Percentiles rank a stretch among this genome's conserved stretches.
Evolutionary conservation across 2,113 vertebrate species (phyloP).

Genomic region (Aegotheles bennettii): DNA sequence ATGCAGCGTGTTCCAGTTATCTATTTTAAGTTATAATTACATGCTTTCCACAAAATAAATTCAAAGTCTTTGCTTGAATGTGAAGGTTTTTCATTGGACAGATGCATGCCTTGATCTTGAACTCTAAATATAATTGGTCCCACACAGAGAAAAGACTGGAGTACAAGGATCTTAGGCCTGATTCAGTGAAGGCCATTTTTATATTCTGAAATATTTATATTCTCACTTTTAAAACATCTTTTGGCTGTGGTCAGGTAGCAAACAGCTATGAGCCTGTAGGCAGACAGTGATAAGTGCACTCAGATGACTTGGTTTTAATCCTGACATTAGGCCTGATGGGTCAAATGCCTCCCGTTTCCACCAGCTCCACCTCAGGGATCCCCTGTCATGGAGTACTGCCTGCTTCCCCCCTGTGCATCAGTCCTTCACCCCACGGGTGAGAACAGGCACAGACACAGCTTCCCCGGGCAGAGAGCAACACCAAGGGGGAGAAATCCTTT

Average conservation of each 20-base stretch:
- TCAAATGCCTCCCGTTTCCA: neutral
- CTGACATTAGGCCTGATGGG: neutral
- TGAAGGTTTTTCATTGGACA: neutral
- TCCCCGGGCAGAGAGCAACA: neutral
- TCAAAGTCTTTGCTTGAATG: neutral
- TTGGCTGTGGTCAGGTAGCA: rapidly evolving
- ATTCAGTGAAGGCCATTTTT: neutral
- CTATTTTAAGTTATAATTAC: neutral
- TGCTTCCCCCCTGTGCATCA: neutral
- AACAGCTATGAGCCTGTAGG: neutral
- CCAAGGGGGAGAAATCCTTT: neutral
- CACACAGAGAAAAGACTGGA: neutral
- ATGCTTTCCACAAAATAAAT: neutral
- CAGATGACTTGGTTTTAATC: neutral
- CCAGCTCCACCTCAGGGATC: neutral
- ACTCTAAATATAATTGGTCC: neutral
- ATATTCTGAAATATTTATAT: neutral
- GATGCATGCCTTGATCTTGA: neutral
- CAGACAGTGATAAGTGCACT: neutral
- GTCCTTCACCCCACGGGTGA: neutral
- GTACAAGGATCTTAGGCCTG: neutral
- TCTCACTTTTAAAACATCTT: neutral
- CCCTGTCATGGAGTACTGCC: neutral
- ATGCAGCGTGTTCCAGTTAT: neutral
- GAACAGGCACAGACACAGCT: neutral